Evolutionary conservation across 2,113 vertebrate species (phyloP), one percentile per base, ranked within the genome.

Genomic region (Bucco capensis): DNA sequence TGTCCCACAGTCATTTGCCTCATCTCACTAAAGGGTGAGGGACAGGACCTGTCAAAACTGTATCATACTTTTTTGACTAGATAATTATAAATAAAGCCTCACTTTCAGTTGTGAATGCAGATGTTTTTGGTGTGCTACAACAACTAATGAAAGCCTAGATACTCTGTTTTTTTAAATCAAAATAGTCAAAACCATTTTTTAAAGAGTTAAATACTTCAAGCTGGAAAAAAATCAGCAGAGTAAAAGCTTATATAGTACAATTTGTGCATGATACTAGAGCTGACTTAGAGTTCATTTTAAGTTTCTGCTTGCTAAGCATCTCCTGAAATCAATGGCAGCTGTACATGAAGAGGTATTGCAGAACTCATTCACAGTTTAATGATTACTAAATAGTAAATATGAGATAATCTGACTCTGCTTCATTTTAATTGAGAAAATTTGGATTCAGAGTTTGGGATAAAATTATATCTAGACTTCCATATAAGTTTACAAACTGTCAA

Each of bases 251-350:
- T 38, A 19, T 28, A 57, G 76, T 42, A 17, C 56, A 84, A 44
- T 69, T 83, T 88, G 57, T 90, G 53, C 61, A 38, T 46, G 61
- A 46, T 74, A 42, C 49, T 56, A 58, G 60, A 74, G 61, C 58
- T 80, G 67, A 38, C 77, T 75, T 53, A 72, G 60, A 77, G 86
- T 86, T 90, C 80, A 73, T 86, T 66, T 28, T 74, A 67, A 91
- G 58, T 90, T 93, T 88, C 88, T 81, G 53, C 73, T 57, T 84
- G 46, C 74, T 77, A 83, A 81, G 73, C 14, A 13, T 90, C 65
- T 86, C 16, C 57, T 75, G 67, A 93, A 93, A 96, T 92, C 66
- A 84, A 28, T 77, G 84, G 75, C 83, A 94, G 76, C 88, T 93
- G 86, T 75, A 67, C 5, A 9, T 61, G 47, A 66, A 74, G 83